These are phyloP conservation scores for Syngnathoides biaculeatus DNA, from an alignment of 2,113 vertebrate genomes.

Conservation along the genomic window DNA sequence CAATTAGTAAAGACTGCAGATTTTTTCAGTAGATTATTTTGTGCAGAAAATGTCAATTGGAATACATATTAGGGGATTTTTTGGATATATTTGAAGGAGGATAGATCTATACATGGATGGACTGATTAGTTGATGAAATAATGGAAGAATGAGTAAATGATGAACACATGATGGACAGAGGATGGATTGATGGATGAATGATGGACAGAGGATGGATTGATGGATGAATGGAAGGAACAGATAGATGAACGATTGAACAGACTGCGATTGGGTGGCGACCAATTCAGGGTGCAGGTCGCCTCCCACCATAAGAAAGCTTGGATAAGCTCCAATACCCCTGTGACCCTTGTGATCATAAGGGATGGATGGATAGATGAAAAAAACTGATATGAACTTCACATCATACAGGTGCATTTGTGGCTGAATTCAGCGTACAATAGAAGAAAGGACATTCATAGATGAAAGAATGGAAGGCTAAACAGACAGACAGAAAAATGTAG, in stretches of 20 bases:
- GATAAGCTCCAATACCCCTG: too few relatives aligned
- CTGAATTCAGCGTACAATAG: neutral
- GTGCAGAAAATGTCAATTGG: slow-evolving; percentile 39
- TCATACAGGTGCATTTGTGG: too few relatives aligned
- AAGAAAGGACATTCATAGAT: neutral
- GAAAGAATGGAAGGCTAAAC: neutral
- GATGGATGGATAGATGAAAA: neutral
- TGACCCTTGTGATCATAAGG: too few relatives aligned
- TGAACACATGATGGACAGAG: slow-evolving; percentile 7
- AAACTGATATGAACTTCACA: neutral
- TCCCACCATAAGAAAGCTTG: too few relatives aligned
- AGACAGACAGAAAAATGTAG: too few relatives aligned
- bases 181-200: slow-evolving; percentile 24
- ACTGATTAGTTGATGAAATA: neutral
- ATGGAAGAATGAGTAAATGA: neutral
- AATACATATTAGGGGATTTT: slow-evolving; percentile 36
- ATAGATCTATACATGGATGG: neutral
- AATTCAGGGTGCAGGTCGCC: too few relatives aligned
- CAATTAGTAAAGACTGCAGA: slow-evolving; percentile 47
- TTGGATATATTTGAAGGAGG: neutral
- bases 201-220: slow-evolving; percentile 15
- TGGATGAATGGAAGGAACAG: slow-evolving; percentile 11
- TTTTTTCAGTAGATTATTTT: neutral
- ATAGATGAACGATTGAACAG: neutral
- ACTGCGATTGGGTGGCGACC: too few relatives aligned